These are phyloP conservation scores for Eulemur coronatus DNA, from an alignment of 2,797 vertebrate genomes.

Conservation along the genomic window DNA sequence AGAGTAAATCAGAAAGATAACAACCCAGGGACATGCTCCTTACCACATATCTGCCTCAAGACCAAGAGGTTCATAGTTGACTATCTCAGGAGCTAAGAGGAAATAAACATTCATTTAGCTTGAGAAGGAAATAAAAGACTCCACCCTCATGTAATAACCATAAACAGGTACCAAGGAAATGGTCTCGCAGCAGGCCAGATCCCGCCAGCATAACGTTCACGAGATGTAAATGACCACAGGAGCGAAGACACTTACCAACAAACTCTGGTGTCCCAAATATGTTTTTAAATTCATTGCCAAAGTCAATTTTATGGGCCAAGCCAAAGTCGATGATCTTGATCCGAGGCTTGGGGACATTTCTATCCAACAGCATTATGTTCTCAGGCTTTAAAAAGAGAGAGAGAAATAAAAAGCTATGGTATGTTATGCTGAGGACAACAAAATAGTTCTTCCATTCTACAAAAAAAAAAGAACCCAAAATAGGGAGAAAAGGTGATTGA, in stretches of 20 bases:
- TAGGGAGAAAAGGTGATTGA: not conserved
- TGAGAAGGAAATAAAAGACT: not conserved
- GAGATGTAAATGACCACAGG: not conserved
- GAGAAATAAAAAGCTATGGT: conserved; percentile 9
- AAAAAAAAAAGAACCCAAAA: conserved; percentile 28
- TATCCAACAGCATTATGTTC: conserved; percentile 98
- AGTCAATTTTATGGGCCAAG: conserved; percentile 98
- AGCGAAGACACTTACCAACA: conserved; percentile 90
- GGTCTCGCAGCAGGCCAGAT: not conserved
- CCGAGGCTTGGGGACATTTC: conserved; percentile 94
- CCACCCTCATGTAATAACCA: not conserved
- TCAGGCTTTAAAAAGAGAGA: conserved; percentile 89
- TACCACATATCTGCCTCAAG: conserved; percentile 99
- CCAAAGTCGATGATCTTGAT: conserved; percentile 99
- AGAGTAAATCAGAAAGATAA: conserved; percentile 2
- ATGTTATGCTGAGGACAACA: not conserved
- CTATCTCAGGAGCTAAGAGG: conserved; percentile 96
- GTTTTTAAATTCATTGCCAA: conserved; percentile 99
- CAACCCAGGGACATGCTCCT: conserved; percentile 78
- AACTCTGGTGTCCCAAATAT: conserved; percentile 99
- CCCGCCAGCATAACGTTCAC: not conserved
- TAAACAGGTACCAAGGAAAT: not conserved
- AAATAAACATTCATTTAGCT: conserved; percentile 73
- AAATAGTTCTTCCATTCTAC: conserved; percentile 30
- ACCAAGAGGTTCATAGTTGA: conserved; percentile 98